Evolutionary conservation across 2,797 vertebrate genomes (phyloP), one percentile per base, ranked within the genome.

Genomic region (Sebastes kiyomatsui): DNA sequence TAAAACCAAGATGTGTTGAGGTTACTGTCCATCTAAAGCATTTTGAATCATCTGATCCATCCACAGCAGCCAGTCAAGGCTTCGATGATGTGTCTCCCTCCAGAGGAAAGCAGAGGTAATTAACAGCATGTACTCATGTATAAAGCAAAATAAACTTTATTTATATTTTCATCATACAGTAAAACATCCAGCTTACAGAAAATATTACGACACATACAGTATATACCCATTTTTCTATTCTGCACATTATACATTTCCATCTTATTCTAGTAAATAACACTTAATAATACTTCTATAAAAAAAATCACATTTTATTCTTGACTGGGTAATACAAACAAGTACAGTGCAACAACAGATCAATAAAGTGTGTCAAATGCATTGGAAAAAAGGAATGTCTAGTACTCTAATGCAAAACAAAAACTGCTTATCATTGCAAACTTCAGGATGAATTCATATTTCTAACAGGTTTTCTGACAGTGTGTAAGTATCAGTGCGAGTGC

Each of bases 111-210:
- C 13, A 49, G 8, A 33, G 67, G 85, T 61, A 88, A 38, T 38
- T 38, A 38, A 38, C 25, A 67, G 13, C 22, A 67, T 22, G 6
- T 7, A 1, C 25, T 58, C 14, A 22, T 18, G 4, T 14, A 16
- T 73, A 55, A 35, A 16, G 55, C 28, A 87, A 92, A 91, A 90
- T 87, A 91, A 81, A 83, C 67, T 91, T 91, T 94, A 93, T 93
- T 93, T 1, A 67, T 64, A 72, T 69, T 69, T 78, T 49, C 7
- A 59, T 65, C 16, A 72, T 8, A 78, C 5, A 72, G 11, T 52
- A 4, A 22, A 49, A 62, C 28, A 18, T 25, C 3, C 28, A 5
- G 11, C 16, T 42, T 6, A 55, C 46, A 80, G n/a, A 87, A 74
- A 62, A 76, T 12, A 0, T 62, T 72, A 80, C 9, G 75, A 60